Evolutionary conservation across 2,113 vertebrate species (phyloP).

Genomic region (Pardalotus punctatus): DNA sequence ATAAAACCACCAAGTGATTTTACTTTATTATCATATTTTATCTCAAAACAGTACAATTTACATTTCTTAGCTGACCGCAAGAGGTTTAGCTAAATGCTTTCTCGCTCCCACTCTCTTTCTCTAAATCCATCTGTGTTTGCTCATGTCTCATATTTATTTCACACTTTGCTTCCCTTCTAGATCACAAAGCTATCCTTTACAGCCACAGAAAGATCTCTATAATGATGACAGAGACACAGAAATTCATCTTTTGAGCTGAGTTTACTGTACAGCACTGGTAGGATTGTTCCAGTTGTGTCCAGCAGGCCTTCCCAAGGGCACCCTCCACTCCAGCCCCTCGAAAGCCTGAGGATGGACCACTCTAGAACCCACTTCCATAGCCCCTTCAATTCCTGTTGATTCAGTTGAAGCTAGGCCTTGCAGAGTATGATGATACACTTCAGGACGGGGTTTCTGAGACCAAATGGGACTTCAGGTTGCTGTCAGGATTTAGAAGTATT

Average conservation of each 20-base stretch:
- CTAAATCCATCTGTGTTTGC: constrained; percentile 21
- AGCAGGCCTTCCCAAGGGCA: neutral
- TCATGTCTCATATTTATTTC: neutral
- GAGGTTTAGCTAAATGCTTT: constrained; percentile 29
- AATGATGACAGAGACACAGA: neutral
- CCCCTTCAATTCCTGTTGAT: neutral
- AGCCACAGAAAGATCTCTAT: neutral
- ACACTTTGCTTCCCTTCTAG: neutral
- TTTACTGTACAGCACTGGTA: neutral
- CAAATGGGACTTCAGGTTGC: neutral
- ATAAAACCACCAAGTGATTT: neutral
- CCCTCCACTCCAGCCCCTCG: neutral
- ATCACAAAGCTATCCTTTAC: neutral
- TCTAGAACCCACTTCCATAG: neutral
- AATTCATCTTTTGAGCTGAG: neutral
- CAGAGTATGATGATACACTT: neutral
- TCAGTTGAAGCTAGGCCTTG: neutral
- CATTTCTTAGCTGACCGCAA: constrained; percentile 15
- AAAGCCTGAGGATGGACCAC: neutral
- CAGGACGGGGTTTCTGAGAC: neutral
- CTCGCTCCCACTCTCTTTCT: neutral
- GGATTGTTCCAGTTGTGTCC: neutral
- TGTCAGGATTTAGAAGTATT: neutral
- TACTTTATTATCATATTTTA: constrained; percentile 4
- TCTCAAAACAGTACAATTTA: neutral